Base-by-base conservation (phyloP, 2,113 vertebrate species). In the Cnemophilus loriae region DNA sequence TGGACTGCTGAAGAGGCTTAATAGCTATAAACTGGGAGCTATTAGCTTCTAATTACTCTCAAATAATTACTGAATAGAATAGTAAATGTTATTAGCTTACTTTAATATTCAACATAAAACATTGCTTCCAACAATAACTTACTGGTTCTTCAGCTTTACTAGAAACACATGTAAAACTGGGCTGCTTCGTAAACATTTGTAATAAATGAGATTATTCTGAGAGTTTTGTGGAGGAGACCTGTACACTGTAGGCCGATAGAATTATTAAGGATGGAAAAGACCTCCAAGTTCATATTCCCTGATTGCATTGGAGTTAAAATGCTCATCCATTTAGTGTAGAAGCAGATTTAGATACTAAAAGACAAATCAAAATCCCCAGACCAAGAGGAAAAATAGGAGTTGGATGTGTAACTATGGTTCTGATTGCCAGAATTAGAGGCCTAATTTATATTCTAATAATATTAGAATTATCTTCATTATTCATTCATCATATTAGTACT, bases 31-130 rank as follows among this genome's bases (percentile, higher is more conserved):
- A 96, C 75, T 84, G 68, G 92, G 93, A 91, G 90, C 87, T 94
- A 93, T 97, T 96, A 92, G 37, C 81, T 97, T 73, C 90, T 97
- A 93, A 95, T 96, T 97, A 92, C 85, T 93, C 78, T 88, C 85
- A 95, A 95, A 97, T 95, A 97, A 97, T 97, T 96, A 95, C 90
- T 84, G 91, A 88, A 96, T 90, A 90, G 92, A 96, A 91, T 80
- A 93, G 87, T 95, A 93, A 95, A 94, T 76, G 89, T 92, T 96
- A 91, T 93, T 94, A 97, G 37, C 76, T 80, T 75, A 19, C 87
- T 94, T 96, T 79, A 97, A 95, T 96, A 96, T 97, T 97, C 52
- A 63, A 15, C 84, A 84, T 90, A 96, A 97, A 96, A 55, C 82
- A 91, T 94, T 92, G 84, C 84, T 96, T 91, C 77, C 92, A 79